These are phyloP conservation scores for Boloria selene DNA, from an alignment of 2,888 invertebrate genomes.

Conservation along the genomic window DNA sequence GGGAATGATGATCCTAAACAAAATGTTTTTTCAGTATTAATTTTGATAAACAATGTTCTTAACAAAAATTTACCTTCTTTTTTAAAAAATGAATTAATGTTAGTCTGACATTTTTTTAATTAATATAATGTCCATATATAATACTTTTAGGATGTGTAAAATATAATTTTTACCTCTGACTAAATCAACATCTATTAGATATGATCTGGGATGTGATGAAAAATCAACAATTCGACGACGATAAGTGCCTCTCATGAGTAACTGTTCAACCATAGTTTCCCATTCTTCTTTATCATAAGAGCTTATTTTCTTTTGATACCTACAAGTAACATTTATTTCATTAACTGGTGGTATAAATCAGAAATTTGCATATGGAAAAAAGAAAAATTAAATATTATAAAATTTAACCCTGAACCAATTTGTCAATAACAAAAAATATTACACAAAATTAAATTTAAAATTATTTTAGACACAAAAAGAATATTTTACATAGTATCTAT, in stretches of 20 bases:
- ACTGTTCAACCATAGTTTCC: conserved; percentile 96
- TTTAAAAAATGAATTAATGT: too few species aligned
- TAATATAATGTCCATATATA: not conserved
- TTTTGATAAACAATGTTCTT: too few species aligned
- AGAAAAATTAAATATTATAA: too few species aligned
- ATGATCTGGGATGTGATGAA: conserved; percentile 92
- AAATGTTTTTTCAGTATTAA: not conserved
- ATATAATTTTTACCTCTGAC: conserved; percentile 87
- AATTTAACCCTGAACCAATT: too few species aligned
- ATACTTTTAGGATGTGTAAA: not conserved
- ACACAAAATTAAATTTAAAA: not conserved
- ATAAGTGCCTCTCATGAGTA: conserved; percentile 75
- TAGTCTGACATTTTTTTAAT: too few species aligned
- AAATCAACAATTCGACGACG: conserved; percentile 90
- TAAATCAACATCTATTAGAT: conserved; percentile 97
- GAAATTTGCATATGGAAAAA: too few species aligned
- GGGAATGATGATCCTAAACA: conserved; percentile 93
- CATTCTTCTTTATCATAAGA: conserved; percentile 98
- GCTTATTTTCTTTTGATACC: conserved; percentile 98
- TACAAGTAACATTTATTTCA: conserved; percentile 53
- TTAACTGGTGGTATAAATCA: too few species aligned
- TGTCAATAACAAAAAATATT: too few species aligned
- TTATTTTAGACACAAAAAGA: too few species aligned
- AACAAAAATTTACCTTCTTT: too few species aligned
- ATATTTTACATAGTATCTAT: too few species aligned